Evolutionary conservation across 2,888 invertebrate species (phyloP).

Genomic region (Onchidella celtica): DNA sequence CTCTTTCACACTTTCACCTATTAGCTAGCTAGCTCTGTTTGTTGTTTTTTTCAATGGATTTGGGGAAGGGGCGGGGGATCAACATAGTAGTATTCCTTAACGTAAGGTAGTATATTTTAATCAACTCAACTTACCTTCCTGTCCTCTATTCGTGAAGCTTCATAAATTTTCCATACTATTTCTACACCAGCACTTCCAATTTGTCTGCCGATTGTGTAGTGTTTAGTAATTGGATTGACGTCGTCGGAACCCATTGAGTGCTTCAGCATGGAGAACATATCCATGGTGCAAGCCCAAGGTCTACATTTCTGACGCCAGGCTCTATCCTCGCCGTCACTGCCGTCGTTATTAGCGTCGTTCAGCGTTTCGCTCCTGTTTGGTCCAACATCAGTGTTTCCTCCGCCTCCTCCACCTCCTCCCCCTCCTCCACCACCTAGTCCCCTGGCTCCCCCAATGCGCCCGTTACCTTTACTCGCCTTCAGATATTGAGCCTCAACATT

Average conservation of each 20-base stretch:
- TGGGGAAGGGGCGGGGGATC: too few species aligned
- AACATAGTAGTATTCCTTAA: too few species aligned
- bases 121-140: constrained; percentile 87
- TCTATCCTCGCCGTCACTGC: constrained; percentile 36
- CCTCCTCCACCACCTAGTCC: constrained; percentile 18
- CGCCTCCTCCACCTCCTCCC: constrained; percentile 18
- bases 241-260: constrained; percentile 77
- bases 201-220: constrained; percentile 92
- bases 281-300: constrained; percentile 67
- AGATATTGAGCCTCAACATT: constrained; percentile 15
- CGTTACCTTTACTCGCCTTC: constrained; percentile 39
- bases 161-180: constrained; percentile 94
- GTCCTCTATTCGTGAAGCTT: constrained; percentile 92
- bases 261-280: constrained; percentile 74
- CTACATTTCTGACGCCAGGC: constrained; percentile 51
- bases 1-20: too few species aligned
- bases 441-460: constrained; percentile 17
- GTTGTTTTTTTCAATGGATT: too few species aligned
- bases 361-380: not conserved
- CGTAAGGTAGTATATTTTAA: too few species aligned
- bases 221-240: constrained; percentile 88
- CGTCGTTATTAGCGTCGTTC: not conserved
- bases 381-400: not conserved
- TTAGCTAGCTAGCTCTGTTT: too few species aligned
- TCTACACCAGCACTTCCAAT: constrained; percentile 91